phyloP scores from a whole-genome alignment of 2,888 invertebrate genomes.

The Archips xylosteana region DNA sequence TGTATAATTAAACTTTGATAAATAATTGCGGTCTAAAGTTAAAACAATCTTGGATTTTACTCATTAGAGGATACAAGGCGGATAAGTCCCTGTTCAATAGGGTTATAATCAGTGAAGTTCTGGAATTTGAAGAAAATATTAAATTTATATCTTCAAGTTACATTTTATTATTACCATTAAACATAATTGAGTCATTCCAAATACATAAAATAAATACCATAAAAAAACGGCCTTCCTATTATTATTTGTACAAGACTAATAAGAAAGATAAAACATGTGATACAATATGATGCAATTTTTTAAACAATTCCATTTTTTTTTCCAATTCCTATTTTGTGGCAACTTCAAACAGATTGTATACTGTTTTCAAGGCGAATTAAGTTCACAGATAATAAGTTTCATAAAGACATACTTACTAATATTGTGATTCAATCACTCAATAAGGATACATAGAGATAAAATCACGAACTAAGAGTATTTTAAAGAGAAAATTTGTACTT shows the following conservation, averaged over 20 bases:
- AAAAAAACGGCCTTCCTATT: neutral
- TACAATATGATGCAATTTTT: neutral
- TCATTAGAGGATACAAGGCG: no score
- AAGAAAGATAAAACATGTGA: neutral
- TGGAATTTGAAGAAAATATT: no score
- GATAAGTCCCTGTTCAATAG: no score
- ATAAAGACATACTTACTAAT: neutral
- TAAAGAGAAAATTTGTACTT: slow-evolving; percentile 33
- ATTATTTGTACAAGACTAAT: slow-evolving; percentile 2
- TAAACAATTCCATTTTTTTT: no score
- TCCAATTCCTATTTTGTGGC: neutral
- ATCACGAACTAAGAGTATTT: slow-evolving; percentile 6
- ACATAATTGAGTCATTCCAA: neutral
- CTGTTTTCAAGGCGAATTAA: neutral
- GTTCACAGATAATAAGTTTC: neutral
- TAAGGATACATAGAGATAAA: neutral
- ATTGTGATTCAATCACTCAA: neutral
- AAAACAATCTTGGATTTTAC: neutral
- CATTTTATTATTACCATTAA: neutral
- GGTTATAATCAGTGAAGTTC: no score
- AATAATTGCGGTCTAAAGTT: neutral
- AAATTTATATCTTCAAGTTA: no score
- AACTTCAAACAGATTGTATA: neutral
- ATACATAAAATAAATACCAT: neutral
- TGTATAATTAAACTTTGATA: neutral